These are phyloP conservation scores for Drosophila saltans DNA, from an alignment of 1,140 invertebrate genomes.

Conservation along the genomic window DNA sequence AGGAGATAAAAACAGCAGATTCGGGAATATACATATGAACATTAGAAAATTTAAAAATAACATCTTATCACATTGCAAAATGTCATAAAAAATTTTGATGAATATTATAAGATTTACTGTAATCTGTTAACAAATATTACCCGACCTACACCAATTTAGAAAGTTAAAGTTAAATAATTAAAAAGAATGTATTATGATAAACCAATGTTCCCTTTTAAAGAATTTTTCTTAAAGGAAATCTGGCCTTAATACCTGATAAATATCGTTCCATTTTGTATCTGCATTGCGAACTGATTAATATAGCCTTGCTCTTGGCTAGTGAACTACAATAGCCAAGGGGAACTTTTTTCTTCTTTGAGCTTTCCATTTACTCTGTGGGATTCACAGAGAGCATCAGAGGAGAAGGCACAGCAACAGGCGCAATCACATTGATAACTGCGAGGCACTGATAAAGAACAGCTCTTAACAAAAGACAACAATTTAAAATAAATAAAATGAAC, in stretches of 20 bases:
- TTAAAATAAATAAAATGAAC: constrained; percentile 1
- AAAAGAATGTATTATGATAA: too few relatives aligned
- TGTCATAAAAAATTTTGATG: too few relatives aligned
- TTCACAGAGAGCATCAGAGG: background rate
- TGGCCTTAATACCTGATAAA: background rate
- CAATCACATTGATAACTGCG: background rate
- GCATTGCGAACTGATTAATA: background rate
- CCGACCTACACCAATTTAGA: too few relatives aligned
- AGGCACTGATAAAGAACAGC: constrained; percentile 6
- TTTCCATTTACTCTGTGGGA: background rate
- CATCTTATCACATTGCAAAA: too few relatives aligned
- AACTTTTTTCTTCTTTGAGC: background rate
- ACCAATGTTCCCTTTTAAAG: too few relatives aligned
- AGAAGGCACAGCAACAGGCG: background rate
- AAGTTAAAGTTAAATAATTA: too few relatives aligned
- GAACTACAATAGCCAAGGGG: constrained; percentile 4
- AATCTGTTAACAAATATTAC: too few relatives aligned
- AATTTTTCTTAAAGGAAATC: too few relatives aligned
- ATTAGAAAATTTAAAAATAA: too few relatives aligned
- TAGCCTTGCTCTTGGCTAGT: background rate
- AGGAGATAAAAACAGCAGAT: too few relatives aligned
- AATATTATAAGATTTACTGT: too few relatives aligned
- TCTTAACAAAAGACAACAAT: background rate
- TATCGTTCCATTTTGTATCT: background rate
- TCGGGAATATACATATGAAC: too few relatives aligned